Conservation (phyloP, 2,888 invertebrate species). For the Stenchaetothrips biformis region DNA sequence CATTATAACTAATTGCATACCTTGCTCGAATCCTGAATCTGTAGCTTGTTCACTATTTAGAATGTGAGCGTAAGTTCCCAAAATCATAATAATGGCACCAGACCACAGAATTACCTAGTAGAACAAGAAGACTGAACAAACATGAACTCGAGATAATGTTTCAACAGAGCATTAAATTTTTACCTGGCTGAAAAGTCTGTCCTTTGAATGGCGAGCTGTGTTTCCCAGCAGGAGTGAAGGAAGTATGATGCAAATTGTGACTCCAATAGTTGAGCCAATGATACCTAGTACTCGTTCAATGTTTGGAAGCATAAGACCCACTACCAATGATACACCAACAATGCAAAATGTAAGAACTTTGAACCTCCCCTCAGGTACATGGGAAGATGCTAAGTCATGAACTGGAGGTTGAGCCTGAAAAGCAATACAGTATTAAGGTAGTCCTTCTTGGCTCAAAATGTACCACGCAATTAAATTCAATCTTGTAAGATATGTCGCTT, state of each 20-base stretch:
- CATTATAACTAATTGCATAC: slow-evolving; percentile 35
- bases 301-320: slow-evolving; percentile 85
- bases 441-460: no score
- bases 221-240: slow-evolving; percentile 86
- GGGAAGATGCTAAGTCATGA: slow-evolving; percentile 53
- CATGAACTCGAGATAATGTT: not conserved
- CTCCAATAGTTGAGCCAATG: slow-evolving; percentile 92
- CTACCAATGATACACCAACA: slow-evolving; percentile 66
- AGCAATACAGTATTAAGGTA: not conserved
- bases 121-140: slow-evolving; percentile 23
- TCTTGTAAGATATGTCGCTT: slow-evolving; percentile 39
- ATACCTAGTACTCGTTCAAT: slow-evolving; percentile 91
- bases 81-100: slow-evolving; percentile 80
- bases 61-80: slow-evolving; percentile 85
- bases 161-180: slow-evolving; percentile 33
- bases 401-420: slow-evolving; percentile 56
- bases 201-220: slow-evolving; percentile 77
- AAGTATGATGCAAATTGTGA: slow-evolving; percentile 86
- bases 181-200: slow-evolving; percentile 76
- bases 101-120: slow-evolving; percentile 69
- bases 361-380: slow-evolving; percentile 81
- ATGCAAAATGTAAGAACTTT: slow-evolving; percentile 76
- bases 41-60: slow-evolving; percentile 63
- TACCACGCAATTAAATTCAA: no score
- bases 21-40: slow-evolving; percentile 38